Evolutionary conservation across 1,140 invertebrate genomes (phyloP).

Genomic region (Dermatophagoides farinae): DNA sequence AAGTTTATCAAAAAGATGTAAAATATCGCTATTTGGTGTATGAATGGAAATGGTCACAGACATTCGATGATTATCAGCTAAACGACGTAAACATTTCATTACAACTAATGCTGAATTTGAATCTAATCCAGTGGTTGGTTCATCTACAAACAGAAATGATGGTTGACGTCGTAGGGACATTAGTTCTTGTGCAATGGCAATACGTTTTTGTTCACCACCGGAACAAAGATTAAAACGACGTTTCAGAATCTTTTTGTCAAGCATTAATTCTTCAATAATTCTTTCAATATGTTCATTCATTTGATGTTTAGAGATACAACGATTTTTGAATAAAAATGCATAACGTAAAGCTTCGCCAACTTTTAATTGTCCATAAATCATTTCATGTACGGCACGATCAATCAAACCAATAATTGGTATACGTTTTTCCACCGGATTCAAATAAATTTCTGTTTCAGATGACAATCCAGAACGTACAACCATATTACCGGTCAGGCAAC

Average conservation of each 20-base stretch:
- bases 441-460: too few relatives aligned
- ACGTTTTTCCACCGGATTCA: too few relatives aligned
- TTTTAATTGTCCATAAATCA: background rate
- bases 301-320: background rate
- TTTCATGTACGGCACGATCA: too few relatives aligned
- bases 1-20: constrained; percentile 12
- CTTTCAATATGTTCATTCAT: background rate
- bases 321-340: background rate
- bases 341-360: background rate
- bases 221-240: background rate
- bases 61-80: constrained; percentile 1
- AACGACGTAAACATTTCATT: background rate
- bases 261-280: background rate
- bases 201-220: constrained; percentile 4
- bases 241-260: background rate
- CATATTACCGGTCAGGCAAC: too few relatives aligned
- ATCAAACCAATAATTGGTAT: too few relatives aligned
- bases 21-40: constrained; percentile 13
- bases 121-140: constrained; percentile 7
- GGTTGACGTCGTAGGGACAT: background rate
- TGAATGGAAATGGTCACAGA: constrained; percentile 13
- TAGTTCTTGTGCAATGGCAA: constrained; percentile 12
- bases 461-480: too few relatives aligned
- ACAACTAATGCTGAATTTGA: background rate
- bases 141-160: constrained; percentile 2